A percentile compares a stretch with the other conserved stretches of the same genome.
These are phyloP conservation scores for Oreotragus oreotragus DNA, from an alignment of 2,113 vertebrate genomes.

Conservation along the genomic window DNA sequence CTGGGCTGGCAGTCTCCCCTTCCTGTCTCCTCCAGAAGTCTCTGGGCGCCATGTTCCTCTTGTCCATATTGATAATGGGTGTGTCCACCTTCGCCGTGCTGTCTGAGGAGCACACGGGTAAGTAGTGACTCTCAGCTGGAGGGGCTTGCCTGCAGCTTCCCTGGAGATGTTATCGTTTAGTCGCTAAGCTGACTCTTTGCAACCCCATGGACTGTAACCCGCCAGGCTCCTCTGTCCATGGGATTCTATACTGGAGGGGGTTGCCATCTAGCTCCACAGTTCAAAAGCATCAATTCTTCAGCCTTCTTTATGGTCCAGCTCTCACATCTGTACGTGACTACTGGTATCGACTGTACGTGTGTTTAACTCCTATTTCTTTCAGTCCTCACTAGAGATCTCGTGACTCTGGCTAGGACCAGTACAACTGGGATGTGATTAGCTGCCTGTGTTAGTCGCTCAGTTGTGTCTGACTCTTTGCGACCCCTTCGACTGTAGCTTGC, in stretches of 20 bases:
- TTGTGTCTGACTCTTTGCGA: not conserved
- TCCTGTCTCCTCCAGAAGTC: slow-evolving; percentile 35
- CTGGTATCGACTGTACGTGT: not conserved
- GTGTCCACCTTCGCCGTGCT: slow-evolving; percentile 62
- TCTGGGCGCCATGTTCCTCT: not conserved
- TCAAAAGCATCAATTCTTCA: not conserved
- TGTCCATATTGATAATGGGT: not conserved
- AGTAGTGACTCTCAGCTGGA: not conserved
- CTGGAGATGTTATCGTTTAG: not conserved
- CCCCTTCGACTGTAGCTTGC: not conserved
- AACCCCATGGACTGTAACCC: too few relatives aligned
- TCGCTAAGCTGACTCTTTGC: not conserved
- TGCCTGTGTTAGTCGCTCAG: not conserved
- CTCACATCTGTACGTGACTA: not conserved
- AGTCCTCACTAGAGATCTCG: not conserved
- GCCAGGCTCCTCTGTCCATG: too few relatives aligned
- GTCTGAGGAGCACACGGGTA: slow-evolving; percentile 68
- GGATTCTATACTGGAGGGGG: too few relatives aligned
- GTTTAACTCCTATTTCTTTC: not conserved
- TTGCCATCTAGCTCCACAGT: not conserved
- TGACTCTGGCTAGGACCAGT: not conserved
- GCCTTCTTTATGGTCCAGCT: not conserved
- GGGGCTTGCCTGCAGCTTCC: not conserved
- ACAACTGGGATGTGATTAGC: not conserved
- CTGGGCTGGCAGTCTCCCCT: not conserved